Conservation (phyloP, 2,797 vertebrate species). For the Cyprinodon diabolis region DNA sequence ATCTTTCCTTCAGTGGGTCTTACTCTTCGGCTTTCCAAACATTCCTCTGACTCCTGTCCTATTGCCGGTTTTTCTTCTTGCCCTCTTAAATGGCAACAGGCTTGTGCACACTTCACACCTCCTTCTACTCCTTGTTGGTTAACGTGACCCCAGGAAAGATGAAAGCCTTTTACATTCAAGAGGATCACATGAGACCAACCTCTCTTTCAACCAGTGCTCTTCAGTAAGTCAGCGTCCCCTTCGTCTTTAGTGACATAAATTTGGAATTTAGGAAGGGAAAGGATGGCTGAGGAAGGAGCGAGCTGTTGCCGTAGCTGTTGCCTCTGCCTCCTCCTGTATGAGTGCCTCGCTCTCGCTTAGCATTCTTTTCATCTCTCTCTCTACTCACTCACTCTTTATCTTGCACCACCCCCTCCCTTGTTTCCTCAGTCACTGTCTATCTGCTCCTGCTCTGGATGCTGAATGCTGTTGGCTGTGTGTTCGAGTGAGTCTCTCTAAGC, state of each 20-base stretch:
- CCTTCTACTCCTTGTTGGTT: conserved; percentile 55
- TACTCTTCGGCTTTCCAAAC: conserved; percentile 59
- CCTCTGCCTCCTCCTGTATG: conserved; percentile 65
- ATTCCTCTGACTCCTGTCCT: conserved; percentile 49
- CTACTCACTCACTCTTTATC: conserved; percentile 35
- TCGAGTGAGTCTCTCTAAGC: conserved; percentile 68
- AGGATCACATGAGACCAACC: conserved; percentile 27
- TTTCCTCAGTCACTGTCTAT: conserved; percentile 62
- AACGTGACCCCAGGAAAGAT: conserved; percentile 15
- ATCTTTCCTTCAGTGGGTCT: conserved; percentile 32
- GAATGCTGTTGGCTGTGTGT: conserved; percentile 56
- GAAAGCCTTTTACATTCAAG: conserved; percentile 23
- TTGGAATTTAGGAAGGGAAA: conserved; percentile 55
- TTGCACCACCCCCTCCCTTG: conserved; percentile 34
- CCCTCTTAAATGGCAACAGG: conserved; percentile 34
- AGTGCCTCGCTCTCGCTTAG: conserved; percentile 61
- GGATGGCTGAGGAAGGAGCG: conserved; percentile 59
- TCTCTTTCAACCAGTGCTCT: conserved; percentile 41
- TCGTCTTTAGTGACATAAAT: conserved; percentile 52
- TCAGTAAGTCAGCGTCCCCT: conserved; percentile 57
- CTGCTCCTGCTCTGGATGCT: conserved; percentile 68
- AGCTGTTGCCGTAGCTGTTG: conserved; percentile 67
- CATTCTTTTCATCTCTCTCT: conserved; percentile 63
- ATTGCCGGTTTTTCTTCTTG: conserved; percentile 25
- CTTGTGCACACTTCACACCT: conserved; percentile 49